Evolutionary conservation across 2,113 vertebrate genomes (phyloP).

Genomic region (Phalacrocorax pelagicus): DNA sequence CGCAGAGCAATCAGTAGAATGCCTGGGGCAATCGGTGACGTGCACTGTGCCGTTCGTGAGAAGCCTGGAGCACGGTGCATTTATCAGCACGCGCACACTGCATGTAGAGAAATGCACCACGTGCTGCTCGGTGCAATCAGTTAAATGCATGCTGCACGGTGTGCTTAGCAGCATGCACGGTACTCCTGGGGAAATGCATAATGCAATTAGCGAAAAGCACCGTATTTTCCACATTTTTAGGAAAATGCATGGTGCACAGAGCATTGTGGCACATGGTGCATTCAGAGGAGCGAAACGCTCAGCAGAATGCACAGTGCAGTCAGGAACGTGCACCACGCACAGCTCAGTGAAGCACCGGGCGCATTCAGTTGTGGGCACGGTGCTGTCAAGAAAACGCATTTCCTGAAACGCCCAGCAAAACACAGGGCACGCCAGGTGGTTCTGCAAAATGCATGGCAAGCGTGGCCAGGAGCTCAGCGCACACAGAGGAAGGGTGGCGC

Average conservation of each 20-base stretch:
- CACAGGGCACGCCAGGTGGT: neutral
- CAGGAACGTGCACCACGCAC: rapidly evolving
- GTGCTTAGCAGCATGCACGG: rapidly evolving
- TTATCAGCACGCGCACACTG: rapidly evolving
- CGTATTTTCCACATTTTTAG: neutral
- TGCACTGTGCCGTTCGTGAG: rapidly evolving
- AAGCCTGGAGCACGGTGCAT: rapidly evolving
- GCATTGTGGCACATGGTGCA: rapidly evolving
- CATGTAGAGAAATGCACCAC: rapidly evolving
- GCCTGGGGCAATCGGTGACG: rapidly evolving
- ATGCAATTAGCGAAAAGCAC: neutral
- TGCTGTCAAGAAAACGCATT: too few species aligned
- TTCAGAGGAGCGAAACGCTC: neutral
- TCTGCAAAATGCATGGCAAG: neutral
- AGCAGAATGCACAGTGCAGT: rapidly evolving
- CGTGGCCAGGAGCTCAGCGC: neutral
- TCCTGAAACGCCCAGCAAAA: neutral
- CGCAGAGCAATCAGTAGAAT: neutral
- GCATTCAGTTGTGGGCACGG: rapidly evolving
- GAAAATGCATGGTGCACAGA: rapidly evolving
- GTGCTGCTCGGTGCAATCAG: neutral
- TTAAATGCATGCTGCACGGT: too few species aligned
- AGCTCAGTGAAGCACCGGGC: neutral
- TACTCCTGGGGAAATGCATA: neutral
- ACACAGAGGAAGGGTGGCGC: rapidly evolving